phyloP scores from a whole-genome alignment of 2,888 invertebrate genomes.

The Seladonia tumulorum region DNA sequence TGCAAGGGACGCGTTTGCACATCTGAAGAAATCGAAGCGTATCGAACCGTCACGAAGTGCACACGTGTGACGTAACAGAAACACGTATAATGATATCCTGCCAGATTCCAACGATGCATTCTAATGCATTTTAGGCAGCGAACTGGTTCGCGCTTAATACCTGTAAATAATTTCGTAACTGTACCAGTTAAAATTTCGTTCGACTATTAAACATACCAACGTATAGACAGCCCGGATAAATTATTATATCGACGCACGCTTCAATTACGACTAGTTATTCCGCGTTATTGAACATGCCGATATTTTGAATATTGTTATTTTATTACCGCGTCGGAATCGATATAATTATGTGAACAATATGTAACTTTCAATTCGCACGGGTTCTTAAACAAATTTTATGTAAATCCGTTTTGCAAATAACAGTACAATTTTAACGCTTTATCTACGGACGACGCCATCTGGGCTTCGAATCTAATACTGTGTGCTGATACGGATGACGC shows the following conservation, averaged over 20 bases:
- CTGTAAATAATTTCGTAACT: conserved; percentile 42
- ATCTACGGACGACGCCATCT: too few species aligned
- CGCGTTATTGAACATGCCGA: not conserved
- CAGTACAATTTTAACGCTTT: too few species aligned
- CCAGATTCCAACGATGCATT: conserved; percentile 52
- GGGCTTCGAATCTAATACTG: too few species aligned
- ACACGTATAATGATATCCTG: conserved; percentile 53
- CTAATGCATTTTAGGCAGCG: conserved; percentile 43
- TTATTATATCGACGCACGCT: not conserved
- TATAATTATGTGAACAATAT: too few species aligned
- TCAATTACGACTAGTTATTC: conserved; percentile 26
- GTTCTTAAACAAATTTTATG: not conserved
- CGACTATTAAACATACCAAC: not conserved
- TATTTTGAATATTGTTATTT: not conserved
- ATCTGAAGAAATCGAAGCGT: conserved; percentile 51
- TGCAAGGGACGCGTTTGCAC: conserved; percentile 53
- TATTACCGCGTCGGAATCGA: too few species aligned
- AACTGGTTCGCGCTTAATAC: not conserved
- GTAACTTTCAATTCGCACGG: not conserved
- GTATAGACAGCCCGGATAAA: not conserved
- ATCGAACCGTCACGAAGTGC: conserved; percentile 59
- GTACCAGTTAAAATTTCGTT: conserved; percentile 24
- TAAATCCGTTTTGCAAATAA: not conserved
- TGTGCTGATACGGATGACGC: too few species aligned
- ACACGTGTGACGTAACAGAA: conserved; percentile 51